Conservation (phyloP, 2,113 vertebrate genomes). For the Cygnus atratus region DNA sequence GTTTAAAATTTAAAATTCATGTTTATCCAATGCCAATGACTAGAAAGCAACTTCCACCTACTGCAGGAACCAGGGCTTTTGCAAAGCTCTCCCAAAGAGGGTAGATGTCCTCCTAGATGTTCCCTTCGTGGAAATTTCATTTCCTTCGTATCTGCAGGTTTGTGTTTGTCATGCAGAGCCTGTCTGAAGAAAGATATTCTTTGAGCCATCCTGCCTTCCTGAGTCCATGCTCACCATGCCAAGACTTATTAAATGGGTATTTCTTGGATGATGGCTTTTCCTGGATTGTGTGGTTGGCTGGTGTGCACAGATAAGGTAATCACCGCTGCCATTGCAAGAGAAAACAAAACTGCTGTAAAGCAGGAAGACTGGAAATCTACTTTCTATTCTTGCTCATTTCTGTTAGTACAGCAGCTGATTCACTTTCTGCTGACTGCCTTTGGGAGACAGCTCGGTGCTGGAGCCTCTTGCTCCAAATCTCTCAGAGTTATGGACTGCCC, state of each 20-base stretch:
- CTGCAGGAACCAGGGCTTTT: background rate
- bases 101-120: background rate
- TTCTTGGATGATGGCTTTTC: constrained; percentile 46
- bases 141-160: background rate
- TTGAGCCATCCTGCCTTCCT: background rate
- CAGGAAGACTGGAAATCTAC: constrained; percentile 7
- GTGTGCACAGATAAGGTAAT: constrained; percentile 58
- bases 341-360: constrained; percentile 51
- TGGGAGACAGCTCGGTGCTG: background rate
- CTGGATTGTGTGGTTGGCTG: constrained; percentile 41
- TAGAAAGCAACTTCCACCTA: background rate
- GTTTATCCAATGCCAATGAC: background rate
- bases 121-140: background rate
- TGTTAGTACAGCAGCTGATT: constrained; percentile 18
- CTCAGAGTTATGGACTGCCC: background rate
- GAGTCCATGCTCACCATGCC: background rate
- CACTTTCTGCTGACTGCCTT: constrained; percentile 21
- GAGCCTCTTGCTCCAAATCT: background rate
- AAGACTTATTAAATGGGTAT: constrained; percentile 23
- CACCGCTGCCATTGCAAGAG: background rate
- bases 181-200: constrained; percentile 37
- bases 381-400: constrained; percentile 46
- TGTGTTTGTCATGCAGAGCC: background rate
- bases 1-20: background rate
- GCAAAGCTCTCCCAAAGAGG: background rate